phyloP scores from a whole-genome alignment of 2,888 invertebrate genomes.

The Vanessa cardui region DNA sequence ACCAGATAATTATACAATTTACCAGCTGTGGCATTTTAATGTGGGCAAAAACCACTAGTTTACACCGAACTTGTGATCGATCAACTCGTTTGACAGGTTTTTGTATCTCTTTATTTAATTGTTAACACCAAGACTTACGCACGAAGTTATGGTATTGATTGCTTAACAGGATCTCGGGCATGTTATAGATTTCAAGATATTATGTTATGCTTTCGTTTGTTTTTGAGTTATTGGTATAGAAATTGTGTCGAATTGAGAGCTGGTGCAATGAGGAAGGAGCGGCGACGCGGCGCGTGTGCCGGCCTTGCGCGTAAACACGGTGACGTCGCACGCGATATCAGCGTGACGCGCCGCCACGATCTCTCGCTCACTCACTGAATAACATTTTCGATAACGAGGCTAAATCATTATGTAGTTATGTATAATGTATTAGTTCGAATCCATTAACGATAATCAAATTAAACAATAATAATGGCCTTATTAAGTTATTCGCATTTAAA shows the following conservation, averaged over 20 bases:
- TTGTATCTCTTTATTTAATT: slow-evolving; percentile 26
- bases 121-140: slow-evolving; percentile 37
- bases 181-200: slow-evolving; percentile 8
- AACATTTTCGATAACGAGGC: slow-evolving; percentile 32
- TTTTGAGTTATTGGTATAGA: slow-evolving; percentile 11
- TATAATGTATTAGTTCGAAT: slow-evolving; percentile 25
- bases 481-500: slow-evolving; percentile 11
- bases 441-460: slow-evolving; percentile 15
- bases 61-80: slow-evolving; percentile 30
- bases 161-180: slow-evolving; percentile 22
- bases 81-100: slow-evolving; percentile 33
- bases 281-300: slow-evolving; percentile 52
- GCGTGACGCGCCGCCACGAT: slow-evolving; percentile 56
- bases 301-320: slow-evolving; percentile 56
- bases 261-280: slow-evolving; percentile 59
- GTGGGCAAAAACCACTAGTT: slow-evolving; percentile 44
- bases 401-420: slow-evolving; percentile 12
- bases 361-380: slow-evolving; percentile 38
- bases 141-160: slow-evolving; percentile 21
- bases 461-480: slow-evolving; percentile 10
- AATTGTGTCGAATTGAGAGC: slow-evolving; percentile 22
- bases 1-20: slow-evolving; percentile 51
- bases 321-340: slow-evolving; percentile 69
- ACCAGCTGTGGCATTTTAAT: slow-evolving; percentile 49
- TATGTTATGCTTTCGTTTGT: not conserved